A percentile compares a stretch with the other conserved stretches of the same genome.
These are phyloP conservation scores for Semotilus atromaculatus DNA, from an alignment of 2,797 vertebrate species.

Conservation along the genomic window DNA sequence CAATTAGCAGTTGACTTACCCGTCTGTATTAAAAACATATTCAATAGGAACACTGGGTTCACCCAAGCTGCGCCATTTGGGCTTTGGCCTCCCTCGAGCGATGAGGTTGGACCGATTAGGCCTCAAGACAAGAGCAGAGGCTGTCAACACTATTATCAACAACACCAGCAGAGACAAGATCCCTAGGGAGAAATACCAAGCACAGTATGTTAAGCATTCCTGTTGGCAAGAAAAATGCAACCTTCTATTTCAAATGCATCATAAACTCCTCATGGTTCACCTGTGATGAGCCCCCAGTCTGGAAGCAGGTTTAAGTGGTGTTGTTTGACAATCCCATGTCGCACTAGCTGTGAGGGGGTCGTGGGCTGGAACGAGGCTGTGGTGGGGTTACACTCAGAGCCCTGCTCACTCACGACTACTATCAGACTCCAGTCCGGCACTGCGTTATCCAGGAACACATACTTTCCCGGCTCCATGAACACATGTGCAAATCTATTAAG, in stretches of 20 bases:
- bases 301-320: constrained; percentile 82
- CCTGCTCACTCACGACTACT: constrained; percentile 83
- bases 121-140: constrained; percentile 80
- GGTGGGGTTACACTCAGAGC: constrained; percentile 76
- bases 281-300: constrained; percentile 85
- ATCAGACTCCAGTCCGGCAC: constrained; percentile 79
- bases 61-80: constrained; percentile 88
- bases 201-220: not conserved
- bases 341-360: constrained; percentile 85
- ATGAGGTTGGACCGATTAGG: constrained; percentile 71
- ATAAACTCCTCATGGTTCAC: constrained; percentile 63
- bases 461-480: constrained; percentile 88
- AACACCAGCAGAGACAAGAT: constrained; percentile 80
- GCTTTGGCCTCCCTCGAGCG: constrained; percentile 78
- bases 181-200: constrained; percentile 68
- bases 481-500: constrained; percentile 87
- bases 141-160: constrained; percentile 75
- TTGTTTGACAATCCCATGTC: constrained; percentile 78
- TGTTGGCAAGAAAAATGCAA: not conserved
- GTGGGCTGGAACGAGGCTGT: constrained; percentile 83
- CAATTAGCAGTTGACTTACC: constrained; percentile 68
- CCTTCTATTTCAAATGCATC: not conserved
- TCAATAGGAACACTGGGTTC: constrained; percentile 78
- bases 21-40: constrained; percentile 76
- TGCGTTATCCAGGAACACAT: constrained; percentile 85